Base-by-base conservation (phyloP, 2,888 invertebrate species). In the Hanleya hanleyi region DNA sequence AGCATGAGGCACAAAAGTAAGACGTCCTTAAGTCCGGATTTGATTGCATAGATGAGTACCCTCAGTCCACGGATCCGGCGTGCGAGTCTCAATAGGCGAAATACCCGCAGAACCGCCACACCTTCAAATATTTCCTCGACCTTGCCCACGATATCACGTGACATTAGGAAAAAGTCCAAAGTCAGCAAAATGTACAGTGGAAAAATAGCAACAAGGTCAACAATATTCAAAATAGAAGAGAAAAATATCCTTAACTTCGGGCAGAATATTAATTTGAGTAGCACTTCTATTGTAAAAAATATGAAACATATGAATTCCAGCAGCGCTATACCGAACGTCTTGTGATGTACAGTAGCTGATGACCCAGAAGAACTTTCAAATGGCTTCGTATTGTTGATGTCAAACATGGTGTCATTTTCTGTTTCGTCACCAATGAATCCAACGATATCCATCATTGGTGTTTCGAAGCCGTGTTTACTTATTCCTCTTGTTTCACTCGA, bases 261-360 rank as follows among this genome's bases (percentile, higher is more conserved):
- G 9, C 57, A 57, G 29, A 57, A 57, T 26, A 57, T 4, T 9
- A 57, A 26, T 57, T 57, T 57, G 29, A 26, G 12, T 15, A 57
- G 26, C 12, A 57, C 57, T 57, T 57, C 57, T 4, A 57, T 32
- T 9, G 57, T 57, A 26, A 57, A 57, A 29, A 57, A 57, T 29
- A 57, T 57, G 29, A 57, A 57, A 57, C 57, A 57, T 29, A 57
- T 29, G 32, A 57, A 57, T 57, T 57, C 57, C 26, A 57, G 9
- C 15, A 57, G 57, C 4, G 57, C 57, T 4, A 57, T 57, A 29
- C 29, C 57, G 29, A 29, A 15, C 4, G 18, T 57, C 29, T 57
- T 57, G 29, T 26, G 57, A 18, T 22, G 57, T 29, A 57, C 22
- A 15, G 57, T 29, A 2, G 57, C 57, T 2, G 57, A 57, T 4